Conservation (phyloP, 2,888 invertebrate species). For the Athalia cordata region DNA sequence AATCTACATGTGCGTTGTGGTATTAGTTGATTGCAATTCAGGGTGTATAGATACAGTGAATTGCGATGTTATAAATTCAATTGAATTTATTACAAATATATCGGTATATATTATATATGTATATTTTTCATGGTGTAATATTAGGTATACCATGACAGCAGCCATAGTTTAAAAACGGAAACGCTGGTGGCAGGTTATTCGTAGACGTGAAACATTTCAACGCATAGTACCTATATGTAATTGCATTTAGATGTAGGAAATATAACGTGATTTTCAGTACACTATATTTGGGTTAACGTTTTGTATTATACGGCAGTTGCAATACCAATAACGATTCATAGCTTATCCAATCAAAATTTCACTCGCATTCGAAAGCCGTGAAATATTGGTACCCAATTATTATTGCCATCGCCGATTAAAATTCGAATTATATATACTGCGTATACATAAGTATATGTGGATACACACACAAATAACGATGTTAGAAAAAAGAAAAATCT, state of each 20-base stretch:
- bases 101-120: background rate
- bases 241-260: conserved; percentile 42
- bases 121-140: background rate
- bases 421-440: background rate
- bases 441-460: no score
- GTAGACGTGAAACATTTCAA: conserved; percentile 19
- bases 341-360: conserved; percentile 35
- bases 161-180: no score
- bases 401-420: conserved; percentile 6
- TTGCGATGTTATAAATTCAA: conserved; percentile 25
- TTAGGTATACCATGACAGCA: no score
- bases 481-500: background rate
- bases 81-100: conserved; percentile 36
- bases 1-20: conserved; percentile 10
- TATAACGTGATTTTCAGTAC: background rate
- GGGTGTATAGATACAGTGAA: conserved; percentile 26
- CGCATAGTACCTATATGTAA: conserved; percentile 32
- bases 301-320: conserved; percentile 1
- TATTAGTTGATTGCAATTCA: conserved; percentile 32
- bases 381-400: conserved; percentile 33
- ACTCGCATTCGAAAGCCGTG: conserved; percentile 32
- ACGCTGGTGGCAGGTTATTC: no score
- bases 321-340: conserved; percentile 39
- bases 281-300: background rate
- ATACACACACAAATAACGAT: no score